phyloP scores from a whole-genome alignment of 2,797 vertebrate genomes.

The Chloroceryle inda region DNA sequence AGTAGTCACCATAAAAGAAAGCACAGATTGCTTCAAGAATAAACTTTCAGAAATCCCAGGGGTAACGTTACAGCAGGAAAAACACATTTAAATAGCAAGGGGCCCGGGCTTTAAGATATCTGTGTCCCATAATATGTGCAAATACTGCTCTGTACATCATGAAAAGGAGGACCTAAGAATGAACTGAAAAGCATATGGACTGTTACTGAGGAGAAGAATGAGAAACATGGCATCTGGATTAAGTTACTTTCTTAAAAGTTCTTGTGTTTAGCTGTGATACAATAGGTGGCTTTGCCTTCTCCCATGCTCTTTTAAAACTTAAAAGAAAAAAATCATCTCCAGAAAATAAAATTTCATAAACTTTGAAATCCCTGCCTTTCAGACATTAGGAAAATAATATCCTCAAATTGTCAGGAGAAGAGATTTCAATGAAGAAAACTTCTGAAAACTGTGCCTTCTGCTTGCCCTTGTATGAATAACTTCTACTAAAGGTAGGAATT shows the following conservation, averaged over 20 bases:
- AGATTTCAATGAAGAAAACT: neutral
- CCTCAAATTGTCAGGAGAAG: neutral
- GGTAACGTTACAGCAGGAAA: neutral
- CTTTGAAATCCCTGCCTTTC: neutral
- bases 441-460: neutral
- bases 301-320: neutral
- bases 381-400: neutral
- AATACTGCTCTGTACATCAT: neutral
- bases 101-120: neutral
- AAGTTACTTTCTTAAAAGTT: neutral
- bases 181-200: neutral
- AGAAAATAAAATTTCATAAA: neutral
- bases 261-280: neutral
- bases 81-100: neutral
- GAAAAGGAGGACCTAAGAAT: neutral
- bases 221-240: neutral
- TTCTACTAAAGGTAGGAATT: neutral
- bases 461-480: neutral
- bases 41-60: neutral
- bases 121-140: neutral
- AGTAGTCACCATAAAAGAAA: neutral
- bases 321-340: neutral
- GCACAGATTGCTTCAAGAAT: neutral
- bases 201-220: neutral
- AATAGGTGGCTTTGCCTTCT: neutral